phyloP scores from a whole-genome alignment of 2,113 vertebrate species.

The Seriola aureovittata region DNA sequence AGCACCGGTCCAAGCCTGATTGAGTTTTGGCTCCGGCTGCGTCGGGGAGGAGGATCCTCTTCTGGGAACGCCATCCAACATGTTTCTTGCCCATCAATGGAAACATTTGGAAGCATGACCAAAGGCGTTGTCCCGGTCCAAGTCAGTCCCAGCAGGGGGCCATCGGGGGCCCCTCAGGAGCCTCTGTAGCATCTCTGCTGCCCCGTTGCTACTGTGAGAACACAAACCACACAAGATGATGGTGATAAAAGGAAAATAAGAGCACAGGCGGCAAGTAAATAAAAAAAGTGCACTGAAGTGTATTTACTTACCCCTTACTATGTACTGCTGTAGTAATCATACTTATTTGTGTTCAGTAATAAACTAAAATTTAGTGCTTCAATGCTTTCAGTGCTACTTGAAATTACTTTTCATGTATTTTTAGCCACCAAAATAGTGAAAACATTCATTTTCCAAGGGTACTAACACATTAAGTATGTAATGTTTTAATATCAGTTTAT shows the following conservation, averaged over 20 bases:
- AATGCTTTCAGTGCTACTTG: too few relatives aligned
- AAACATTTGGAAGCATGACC: conserved; percentile 69
- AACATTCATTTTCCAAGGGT: too few relatives aligned
- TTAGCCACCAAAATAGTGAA: too few relatives aligned
- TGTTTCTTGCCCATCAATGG: conserved; percentile 64
- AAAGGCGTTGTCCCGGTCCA: conserved; percentile 57
- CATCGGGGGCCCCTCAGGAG: conserved; percentile 26
- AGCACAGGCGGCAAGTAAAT: not conserved
- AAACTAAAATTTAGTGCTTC: not conserved
- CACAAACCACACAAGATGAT: conserved; percentile 56
- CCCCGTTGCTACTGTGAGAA: conserved; percentile 33
- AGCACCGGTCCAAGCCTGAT: conserved; percentile 13
- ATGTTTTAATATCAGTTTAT: too few relatives aligned
- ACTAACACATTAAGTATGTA: too few relatives aligned
- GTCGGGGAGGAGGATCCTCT: conserved; percentile 41
- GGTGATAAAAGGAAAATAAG: not conserved
- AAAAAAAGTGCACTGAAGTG: not conserved
- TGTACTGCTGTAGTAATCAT: not conserved
- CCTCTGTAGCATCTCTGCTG: conserved; percentile 25
- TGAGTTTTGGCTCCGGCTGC: conserved; percentile 51
- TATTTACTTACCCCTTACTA: not conserved
- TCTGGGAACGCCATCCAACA: conserved; percentile 44
- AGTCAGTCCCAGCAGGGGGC: conserved; percentile 48
- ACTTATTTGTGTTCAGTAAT: not conserved
- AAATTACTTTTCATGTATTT: too few relatives aligned